Conservation (phyloP, 2,797 vertebrate genomes). For the Sardinella longiceps region DNA sequence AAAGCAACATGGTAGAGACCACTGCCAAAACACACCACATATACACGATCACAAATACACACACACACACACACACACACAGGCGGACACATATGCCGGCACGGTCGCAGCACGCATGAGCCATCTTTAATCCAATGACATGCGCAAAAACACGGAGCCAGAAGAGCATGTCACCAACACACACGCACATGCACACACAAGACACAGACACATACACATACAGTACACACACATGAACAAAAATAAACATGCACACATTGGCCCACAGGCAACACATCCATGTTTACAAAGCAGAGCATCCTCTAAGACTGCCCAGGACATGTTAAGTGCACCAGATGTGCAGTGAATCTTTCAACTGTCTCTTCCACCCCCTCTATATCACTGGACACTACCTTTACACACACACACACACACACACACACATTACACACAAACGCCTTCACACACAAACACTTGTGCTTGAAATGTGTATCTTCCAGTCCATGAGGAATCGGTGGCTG, state of each 20-base stretch:
- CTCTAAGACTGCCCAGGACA: background rate
- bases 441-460: background rate
- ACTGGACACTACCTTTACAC: background rate
- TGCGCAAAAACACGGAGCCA: slow-evolving; percentile 51
- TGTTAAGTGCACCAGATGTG: background rate
- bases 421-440: background rate
- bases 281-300: slow-evolving; percentile 16
- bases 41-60: background rate
- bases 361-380: background rate
- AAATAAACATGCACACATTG: background rate
- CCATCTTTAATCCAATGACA: slow-evolving; percentile 69
- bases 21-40: background rate
- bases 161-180: background rate
- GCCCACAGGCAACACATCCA: slow-evolving; percentile 11
- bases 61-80: slow-evolving; percentile 8
- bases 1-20: background rate
- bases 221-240: background rate
- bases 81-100: slow-evolving; percentile 49
- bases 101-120: slow-evolving; percentile 59
- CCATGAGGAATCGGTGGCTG: background rate
- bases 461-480: slow-evolving; percentile 2
- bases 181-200: background rate
- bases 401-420: background rate
- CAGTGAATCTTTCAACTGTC: background rate
- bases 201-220: background rate